Base-by-base conservation (phyloP, 2,113 vertebrate genomes). In the Periophthalmus modestus region DNA sequence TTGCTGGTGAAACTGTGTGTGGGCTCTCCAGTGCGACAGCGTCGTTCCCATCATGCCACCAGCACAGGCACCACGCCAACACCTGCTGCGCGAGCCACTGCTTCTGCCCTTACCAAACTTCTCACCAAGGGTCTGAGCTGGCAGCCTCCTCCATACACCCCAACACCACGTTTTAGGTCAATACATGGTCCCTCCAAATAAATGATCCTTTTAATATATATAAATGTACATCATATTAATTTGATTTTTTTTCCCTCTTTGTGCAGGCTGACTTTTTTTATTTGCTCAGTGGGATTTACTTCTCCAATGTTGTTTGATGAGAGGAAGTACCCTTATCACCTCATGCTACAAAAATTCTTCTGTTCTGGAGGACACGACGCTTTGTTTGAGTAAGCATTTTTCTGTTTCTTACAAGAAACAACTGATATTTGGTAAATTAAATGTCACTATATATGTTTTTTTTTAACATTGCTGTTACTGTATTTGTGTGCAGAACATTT, bases 271-370 rank as follows among this genome's bases (percentile, higher is more conserved):
- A 98, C 96, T 1, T 98, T 98, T 91, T 98, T 97, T 89, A 98
- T 98, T 88, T 98, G 96, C 89, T 97, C 96, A 2, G 96, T 98
- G 87, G 96, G 96, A 46, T 98, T 98, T 83, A 98, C 96, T 19
- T 98, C 96, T 1, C 96, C 96, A 61, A 98, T 98, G 96, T 74
- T 98, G 75, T 98, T 98, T 86, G 96, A 98, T 82, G 96, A 98
- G 86, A 93, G 96, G 68, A 98, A 98, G 79, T 98, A 97, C 73
- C 96, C 96, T 2, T 98, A 98, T 87, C 96, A 98, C 78, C 95
- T 98, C 54, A 98, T 98, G 96, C 91, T 98, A 73, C 96, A 98
- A 83, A 98, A 98, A 88, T 98, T 98, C 92, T 95, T 97, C 71
- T 97, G 96, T 76, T 98, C 96, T 67, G 96, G 96, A 14, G 96